Evolutionary conservation across 2,888 invertebrate species (phyloP).

Genomic region (Diarsia rubi): DNA sequence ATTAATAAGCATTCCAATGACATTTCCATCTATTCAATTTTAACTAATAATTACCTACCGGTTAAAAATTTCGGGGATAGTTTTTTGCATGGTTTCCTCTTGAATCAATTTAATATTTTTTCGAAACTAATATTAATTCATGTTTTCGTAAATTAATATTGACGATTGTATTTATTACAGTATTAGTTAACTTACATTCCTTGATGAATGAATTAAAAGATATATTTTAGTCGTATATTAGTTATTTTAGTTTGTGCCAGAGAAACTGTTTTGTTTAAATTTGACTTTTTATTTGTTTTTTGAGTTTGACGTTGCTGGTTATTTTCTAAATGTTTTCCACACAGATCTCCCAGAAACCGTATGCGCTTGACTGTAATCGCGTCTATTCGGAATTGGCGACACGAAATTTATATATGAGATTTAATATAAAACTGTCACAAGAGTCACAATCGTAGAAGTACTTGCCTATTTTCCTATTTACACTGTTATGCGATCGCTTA

Average conservation of each 20-base stretch:
- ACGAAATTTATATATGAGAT: neutral
- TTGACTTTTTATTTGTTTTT: neutral
- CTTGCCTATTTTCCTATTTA: neutral
- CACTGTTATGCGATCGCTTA: neutral
- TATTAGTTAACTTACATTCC: conserved; percentile 56
- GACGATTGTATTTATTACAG: conserved; percentile 43
- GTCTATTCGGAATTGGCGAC: neutral
- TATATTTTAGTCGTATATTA: conserved; percentile 15
- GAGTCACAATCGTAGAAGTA: neutral
- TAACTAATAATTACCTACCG: neutral
- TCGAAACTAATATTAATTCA: neutral
- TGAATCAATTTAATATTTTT: conserved; percentile 13
- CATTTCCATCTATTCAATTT: conserved; percentile 1
- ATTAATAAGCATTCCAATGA: conserved; percentile 6
- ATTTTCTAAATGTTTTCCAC: conserved; percentile 6
- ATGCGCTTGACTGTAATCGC: neutral
- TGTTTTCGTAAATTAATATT: conserved; percentile 13
- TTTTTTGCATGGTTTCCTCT: neutral
- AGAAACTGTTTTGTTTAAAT: conserved; percentile 24
- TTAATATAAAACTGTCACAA: neutral
- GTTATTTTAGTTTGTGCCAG: conserved; percentile 28
- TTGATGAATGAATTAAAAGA: conserved; percentile 18
- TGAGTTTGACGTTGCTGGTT: neutral
- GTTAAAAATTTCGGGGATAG: neutral
- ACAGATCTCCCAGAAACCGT: neutral